These are phyloP conservation scores for Eupsilia transversa DNA, from an alignment of 2,888 invertebrate species.

Conservation along the genomic window DNA sequence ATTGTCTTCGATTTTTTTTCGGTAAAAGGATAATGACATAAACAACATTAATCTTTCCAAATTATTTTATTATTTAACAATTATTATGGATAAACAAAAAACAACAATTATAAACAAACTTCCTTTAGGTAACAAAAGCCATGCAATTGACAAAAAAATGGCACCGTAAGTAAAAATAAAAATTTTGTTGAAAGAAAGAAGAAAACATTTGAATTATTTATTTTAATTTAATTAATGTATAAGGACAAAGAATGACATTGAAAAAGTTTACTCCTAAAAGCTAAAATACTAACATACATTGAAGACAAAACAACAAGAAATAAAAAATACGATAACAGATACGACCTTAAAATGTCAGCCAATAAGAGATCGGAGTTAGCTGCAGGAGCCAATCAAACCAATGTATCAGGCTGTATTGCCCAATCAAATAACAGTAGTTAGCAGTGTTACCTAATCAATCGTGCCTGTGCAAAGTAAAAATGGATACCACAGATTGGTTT, in stretches of 20 bases:
- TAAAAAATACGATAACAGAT: background rate
- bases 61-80: conserved; percentile 50
- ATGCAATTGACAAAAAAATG: conserved; percentile 41
- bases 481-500: background rate
- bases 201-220: conserved; percentile 7
- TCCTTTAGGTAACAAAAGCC: conserved; percentile 20
- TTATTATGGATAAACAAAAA: conserved; percentile 25
- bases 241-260: background rate
- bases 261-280: conserved; percentile 9
- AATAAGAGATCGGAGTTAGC: background rate
- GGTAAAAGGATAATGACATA: background rate
- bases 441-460: background rate
- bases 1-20: background rate
- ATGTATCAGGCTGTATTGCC: background rate
- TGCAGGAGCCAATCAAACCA: background rate
- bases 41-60: conserved; percentile 20
- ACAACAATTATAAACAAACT: conserved; percentile 6
- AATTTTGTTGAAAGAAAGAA: background rate
- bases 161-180: conserved; percentile 20
- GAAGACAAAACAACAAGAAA: background rate
- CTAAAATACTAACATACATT: conserved; percentile 8
- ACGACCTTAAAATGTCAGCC: background rate
- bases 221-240: background rate
- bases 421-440: background rate
- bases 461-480: background rate